Percentiles rank a stretch among this genome's conserved stretches.
These are phyloP conservation scores for Tapirus terrestris DNA, from an alignment of 2,113 vertebrate genomes.

Conservation along the genomic window DNA sequence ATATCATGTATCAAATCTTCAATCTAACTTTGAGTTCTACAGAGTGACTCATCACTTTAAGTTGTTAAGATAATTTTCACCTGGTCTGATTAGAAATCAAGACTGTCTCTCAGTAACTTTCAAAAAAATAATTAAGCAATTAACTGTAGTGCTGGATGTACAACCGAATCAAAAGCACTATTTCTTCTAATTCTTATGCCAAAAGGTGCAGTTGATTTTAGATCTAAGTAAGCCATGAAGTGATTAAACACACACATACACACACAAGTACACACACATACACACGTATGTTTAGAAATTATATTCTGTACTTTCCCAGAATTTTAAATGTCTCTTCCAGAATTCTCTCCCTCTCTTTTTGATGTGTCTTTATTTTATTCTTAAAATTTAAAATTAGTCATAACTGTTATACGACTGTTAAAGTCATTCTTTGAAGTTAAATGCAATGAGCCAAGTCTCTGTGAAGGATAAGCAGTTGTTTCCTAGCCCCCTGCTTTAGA, in stretches of 20 bases:
- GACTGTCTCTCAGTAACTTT: neutral
- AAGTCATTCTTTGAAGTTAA: neutral
- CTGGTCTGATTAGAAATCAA: neutral
- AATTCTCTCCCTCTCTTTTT: neutral
- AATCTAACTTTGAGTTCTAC: neutral
- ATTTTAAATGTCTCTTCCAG: neutral
- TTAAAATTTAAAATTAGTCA: slow-evolving; percentile 7
- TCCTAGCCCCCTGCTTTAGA: neutral
- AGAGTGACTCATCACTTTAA: neutral
- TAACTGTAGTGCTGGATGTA: neutral
- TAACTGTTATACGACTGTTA: neutral
- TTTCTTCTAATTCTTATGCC: neutral
- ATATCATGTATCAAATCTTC: neutral
- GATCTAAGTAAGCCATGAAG: neutral
- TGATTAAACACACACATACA: neutral
- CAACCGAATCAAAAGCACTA: neutral
- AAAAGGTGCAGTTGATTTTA: neutral
- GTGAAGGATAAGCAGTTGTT: neutral
- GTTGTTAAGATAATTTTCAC: neutral
- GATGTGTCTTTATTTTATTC: neutral
- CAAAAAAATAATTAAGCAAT: neutral
- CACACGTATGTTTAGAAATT: neutral
- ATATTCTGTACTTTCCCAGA: neutral
- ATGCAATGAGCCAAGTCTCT: neutral
- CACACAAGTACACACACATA: neutral